A percentile compares a stretch with the other conserved stretches of the same genome.
Conservation (phyloP, 2,888 invertebrate genomes). For the Brenthis daphne region DNA sequence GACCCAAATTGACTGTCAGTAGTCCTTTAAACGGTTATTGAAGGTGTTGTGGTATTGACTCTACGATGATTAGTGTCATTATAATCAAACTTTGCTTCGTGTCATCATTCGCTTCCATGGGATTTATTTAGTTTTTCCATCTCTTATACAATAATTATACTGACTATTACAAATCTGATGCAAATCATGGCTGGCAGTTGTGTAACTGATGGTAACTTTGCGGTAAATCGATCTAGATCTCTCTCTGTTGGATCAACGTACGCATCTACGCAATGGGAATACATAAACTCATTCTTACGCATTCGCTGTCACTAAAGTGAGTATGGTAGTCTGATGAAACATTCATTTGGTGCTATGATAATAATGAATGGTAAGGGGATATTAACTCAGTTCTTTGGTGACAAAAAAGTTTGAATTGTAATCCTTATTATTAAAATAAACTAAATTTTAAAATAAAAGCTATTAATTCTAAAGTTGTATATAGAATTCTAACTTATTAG, state of each 20-base stretch:
- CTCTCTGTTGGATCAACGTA: constrained; percentile 43
- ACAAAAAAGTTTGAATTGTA: too few species aligned
- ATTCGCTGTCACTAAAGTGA: constrained; percentile 4
- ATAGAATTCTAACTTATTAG: too few species aligned
- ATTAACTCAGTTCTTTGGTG: too few species aligned
- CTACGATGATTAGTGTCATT: constrained; percentile 41
- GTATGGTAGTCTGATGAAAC: constrained; percentile 8
- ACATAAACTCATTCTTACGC: constrained; percentile 3
- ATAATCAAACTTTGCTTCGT: constrained; percentile 24
- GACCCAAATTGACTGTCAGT: constrained; percentile 38
- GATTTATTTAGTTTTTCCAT: neutral
- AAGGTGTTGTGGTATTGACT: constrained; percentile 35
- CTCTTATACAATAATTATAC: neutral
- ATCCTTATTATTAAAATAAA: too few species aligned
- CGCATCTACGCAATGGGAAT: constrained; percentile 29
- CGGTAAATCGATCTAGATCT: constrained; percentile 45
- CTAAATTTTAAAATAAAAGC: too few species aligned
- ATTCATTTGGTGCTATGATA: neutral
- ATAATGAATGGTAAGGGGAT: too few species aligned
- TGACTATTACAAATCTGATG: constrained; percentile 47
- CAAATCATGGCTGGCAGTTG: constrained; percentile 72
- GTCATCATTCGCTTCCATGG: constrained; percentile 7
- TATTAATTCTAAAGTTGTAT: too few species aligned
- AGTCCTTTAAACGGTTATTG: constrained; percentile 40
- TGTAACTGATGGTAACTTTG: constrained; percentile 48